Evolutionary conservation across 2,888 invertebrate genomes (phyloP), one percentile per base, ranked within the genome.

Genomic region (Prosopocoilus inquinatus): DNA sequence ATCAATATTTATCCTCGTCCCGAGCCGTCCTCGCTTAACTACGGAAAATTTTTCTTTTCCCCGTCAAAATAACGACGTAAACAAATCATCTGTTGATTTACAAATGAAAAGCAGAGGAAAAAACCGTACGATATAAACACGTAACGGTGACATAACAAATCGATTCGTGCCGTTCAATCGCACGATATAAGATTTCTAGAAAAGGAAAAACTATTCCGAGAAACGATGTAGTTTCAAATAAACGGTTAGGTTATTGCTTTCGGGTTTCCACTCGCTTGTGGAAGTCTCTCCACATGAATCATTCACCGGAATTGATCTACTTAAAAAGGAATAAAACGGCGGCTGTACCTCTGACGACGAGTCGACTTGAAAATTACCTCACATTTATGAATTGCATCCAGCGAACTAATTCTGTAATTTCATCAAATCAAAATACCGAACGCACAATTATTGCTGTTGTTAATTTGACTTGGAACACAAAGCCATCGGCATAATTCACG

Each of bases 221-320:
- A 61, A 63, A 63, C 64, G 60, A 65, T 62, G 60, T 53, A 63
- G 59, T 64, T 63, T 64, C 61, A 57, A 64, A 64, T 64, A 65
- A 65, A 64, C 64, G 62, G 59, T 60, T 64, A 64, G 63, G 63
- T 67, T 67, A 65, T 67, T 64, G 65, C 61, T 60, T 63, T 60
- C 59, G 59, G 53, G 51, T 60, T 53, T 55, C 48, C 52, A 55
- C 60, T 49, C 48, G 49, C 47, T 52, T 53, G 48, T 57, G 58
- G 57, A 45, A 55, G 57, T 59, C 63, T 50, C 57, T 60, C 60
- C 61, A 52, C 64, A 65, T 65, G 65, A 64, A 67, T 67, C 65
- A 65, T 67, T 67, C 65, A 62, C 55, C 41, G 59, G 58, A 57
- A 67, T 62, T 63, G 66, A 67, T 64, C 65, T 64, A 60, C 60